phyloP scores from a whole-genome alignment of 2,113 vertebrate genomes.

The Spea bombifrons region DNA sequence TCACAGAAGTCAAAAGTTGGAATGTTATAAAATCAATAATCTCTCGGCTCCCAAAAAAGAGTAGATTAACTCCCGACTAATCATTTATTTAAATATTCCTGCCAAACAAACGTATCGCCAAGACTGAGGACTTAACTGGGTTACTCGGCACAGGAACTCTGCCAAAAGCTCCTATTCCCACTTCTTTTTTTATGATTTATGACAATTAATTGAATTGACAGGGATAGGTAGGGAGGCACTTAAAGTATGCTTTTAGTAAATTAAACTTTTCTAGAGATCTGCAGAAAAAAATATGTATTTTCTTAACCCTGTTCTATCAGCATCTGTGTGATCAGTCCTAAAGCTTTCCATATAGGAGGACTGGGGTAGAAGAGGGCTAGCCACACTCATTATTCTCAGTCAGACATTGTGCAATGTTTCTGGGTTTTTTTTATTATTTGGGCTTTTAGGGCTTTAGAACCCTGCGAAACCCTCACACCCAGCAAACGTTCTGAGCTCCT shows the following conservation, averaged over 20 bases:
- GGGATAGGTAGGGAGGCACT: constrained; percentile 36
- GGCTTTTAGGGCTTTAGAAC: no score
- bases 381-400: no score
- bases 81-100: no score
- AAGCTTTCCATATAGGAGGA: not conserved
- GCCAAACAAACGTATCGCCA: not conserved
- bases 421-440: no score
- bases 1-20: no score
- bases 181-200: constrained; percentile 13
- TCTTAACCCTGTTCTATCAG: not conserved
- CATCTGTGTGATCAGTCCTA: not conserved
- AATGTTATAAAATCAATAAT: no score
- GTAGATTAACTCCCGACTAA: no score
- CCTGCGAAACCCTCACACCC: not conserved
- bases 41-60: no score
- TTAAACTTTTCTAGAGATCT: constrained; percentile 36
- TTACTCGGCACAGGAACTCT: not conserved
- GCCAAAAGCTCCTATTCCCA: constrained; percentile 17
- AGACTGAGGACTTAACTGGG: not conserved
- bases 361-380: not conserved
- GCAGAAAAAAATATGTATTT: not conserved
- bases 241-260: constrained; percentile 44
- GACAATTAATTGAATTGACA: constrained; percentile 42
- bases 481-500: not conserved
- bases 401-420: no score